Percentiles rank a stretch among this genome's conserved stretches.
phyloP scores from a whole-genome alignment of 2,888 invertebrate genomes.

The Apoda limacodes region DNA sequence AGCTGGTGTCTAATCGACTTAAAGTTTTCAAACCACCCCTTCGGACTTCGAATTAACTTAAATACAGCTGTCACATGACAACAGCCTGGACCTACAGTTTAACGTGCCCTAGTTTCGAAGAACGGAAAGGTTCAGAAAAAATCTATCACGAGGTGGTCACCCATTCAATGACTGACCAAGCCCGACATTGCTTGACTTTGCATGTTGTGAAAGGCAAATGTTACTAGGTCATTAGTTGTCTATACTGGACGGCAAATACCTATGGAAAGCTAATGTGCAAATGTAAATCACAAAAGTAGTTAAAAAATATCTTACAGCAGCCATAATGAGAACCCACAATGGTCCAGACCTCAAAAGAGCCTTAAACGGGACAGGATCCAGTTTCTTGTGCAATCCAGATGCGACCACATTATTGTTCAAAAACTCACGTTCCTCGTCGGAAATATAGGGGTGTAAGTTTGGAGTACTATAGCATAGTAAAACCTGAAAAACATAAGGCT shows the following conservation, averaged over 20 bases:
- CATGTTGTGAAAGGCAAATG: too few relatives aligned
- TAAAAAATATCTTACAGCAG: slow-evolving; percentile 62
- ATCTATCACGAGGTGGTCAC: too few relatives aligned
- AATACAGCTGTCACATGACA: too few relatives aligned
- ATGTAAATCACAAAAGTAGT: slow-evolving; percentile 3
- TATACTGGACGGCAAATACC: neutral
- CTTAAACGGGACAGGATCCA: slow-evolving; percentile 76
- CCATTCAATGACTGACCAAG: too few relatives aligned
- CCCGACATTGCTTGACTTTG: too few relatives aligned
- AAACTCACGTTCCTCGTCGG: slow-evolving; percentile 56
- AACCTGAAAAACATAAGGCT: slow-evolving; percentile 39
- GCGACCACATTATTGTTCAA: slow-evolving; percentile 64
- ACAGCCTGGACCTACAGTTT: too few relatives aligned
- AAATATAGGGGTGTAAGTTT: slow-evolving; percentile 62
- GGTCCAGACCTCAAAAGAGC: slow-evolving; percentile 73
- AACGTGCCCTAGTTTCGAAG: too few relatives aligned
- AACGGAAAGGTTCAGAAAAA: too few relatives aligned
- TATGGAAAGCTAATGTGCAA: neutral
- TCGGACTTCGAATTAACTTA: too few relatives aligned
- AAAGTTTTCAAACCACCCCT: too few relatives aligned
- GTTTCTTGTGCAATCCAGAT: slow-evolving; percentile 60
- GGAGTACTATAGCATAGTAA: slow-evolving; percentile 62
- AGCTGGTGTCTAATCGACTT: too few relatives aligned
- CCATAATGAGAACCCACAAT: slow-evolving; percentile 77
- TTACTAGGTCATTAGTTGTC: too few relatives aligned